A percentile compares a stretch with the other conserved stretches of the same genome.
These are phyloP conservation scores for Chelonoidis abingdonii DNA, from an alignment of 2,113 vertebrate species.

Conservation along the genomic window DNA sequence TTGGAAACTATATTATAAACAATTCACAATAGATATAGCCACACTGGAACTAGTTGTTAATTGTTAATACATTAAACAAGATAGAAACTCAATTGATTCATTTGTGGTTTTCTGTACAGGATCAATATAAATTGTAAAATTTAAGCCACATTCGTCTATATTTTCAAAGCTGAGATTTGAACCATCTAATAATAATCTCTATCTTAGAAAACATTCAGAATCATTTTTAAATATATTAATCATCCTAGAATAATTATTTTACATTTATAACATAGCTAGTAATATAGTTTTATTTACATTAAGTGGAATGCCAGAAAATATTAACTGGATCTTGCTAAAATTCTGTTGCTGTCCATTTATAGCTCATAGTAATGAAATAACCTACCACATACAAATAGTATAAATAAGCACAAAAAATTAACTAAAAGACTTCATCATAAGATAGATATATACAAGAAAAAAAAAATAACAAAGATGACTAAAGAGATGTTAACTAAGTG, in stretches of 20 bases:
- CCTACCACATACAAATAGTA: neutral
- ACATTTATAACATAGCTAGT: neutral
- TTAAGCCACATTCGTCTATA: fast-evolving
- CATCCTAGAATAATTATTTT: fast-evolving
- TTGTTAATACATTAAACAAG: neutral
- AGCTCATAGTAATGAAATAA: neutral
- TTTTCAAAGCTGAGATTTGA: neutral
- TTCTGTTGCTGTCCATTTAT: neutral
- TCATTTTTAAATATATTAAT: neutral
- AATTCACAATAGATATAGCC: neutral
- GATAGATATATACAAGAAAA: neutral
- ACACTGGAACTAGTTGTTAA: neutral
- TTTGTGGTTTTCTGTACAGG: neutral
- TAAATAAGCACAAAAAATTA: neutral
- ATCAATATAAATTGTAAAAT: fast-evolving
- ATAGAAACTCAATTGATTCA: neutral
- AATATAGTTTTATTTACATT: neutral
- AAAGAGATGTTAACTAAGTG: neutral
- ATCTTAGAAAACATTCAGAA: neutral
- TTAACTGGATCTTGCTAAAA: neutral
- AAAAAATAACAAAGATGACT: neutral
- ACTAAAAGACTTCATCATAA: neutral
- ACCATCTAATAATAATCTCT: neutral
- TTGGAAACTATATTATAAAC: neutral
- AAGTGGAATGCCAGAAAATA: neutral